Evolutionary conservation across 1,140 invertebrate genomes (phyloP), one percentile per base, ranked within the genome.

Genomic region (Varroa destructor): DNA sequence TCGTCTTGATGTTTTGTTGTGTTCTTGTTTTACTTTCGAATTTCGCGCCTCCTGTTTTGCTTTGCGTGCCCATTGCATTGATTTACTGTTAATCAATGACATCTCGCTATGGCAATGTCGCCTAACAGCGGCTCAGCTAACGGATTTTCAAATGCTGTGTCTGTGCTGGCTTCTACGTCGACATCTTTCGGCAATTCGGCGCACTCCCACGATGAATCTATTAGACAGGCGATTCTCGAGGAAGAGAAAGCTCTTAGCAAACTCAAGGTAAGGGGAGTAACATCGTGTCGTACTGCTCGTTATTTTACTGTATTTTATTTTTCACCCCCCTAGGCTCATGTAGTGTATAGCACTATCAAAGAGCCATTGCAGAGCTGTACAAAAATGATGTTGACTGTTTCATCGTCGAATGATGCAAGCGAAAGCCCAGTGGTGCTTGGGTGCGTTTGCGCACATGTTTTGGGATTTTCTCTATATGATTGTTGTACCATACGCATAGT

Each of bases 201-300:
- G 54, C 43, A 71, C 76, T 83, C 85, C 74, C 88, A 90, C 74
- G 90, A 93, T 76, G 92, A 95, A 76, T 86, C 85, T 72, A 81
- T 93, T 1, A 88, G 89, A 77, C 87, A 89, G 79, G 90, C 88
- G 37, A 67, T 67, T 51, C 81, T 97, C 43, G 93, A 93, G 61
- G 93, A 97, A 79, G 93, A 97, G 81, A 91, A 94, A 80, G 90
- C 90, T 43, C 89, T 88, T 51, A 88, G 97, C 83, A 90, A 94
- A 79, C 90, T 94, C 77, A 96, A 94, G 86, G 92, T 93, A 82
- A 79, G 77, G 40, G 40, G 10, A n/a, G 67, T 10, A n/a, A 12
- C 10, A 12, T 10, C 64, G 51, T 42, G 14, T 56, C 10, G 14
- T 56, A 14, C 25, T 56, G 14, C 64, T 42, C 12, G 14, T 12